Evolutionary conservation across 2,797 vertebrate species (phyloP).

Genomic region (Sparidentex hasta): DNA sequence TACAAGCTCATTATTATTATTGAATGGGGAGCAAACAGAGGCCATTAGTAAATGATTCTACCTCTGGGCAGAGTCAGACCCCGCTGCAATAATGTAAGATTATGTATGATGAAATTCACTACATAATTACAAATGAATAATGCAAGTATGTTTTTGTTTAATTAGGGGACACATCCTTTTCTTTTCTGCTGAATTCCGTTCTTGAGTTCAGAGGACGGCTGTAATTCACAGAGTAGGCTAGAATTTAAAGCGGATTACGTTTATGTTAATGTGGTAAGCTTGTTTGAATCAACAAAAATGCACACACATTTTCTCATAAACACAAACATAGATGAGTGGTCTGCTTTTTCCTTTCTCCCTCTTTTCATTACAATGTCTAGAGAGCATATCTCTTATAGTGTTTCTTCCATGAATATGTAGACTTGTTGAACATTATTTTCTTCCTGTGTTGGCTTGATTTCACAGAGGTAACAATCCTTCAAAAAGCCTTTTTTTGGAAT

Average conservation of each 20-base stretch:
- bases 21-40: conserved; percentile 48
- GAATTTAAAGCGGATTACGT: conserved; percentile 47
- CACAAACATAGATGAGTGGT: conserved; percentile 14
- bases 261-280: conserved; percentile 29
- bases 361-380: neutral
- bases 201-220: conserved; percentile 5
- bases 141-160: conserved; percentile 20
- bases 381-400: neutral
- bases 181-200: conserved; percentile 39
- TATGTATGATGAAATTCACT: conserved; percentile 24
- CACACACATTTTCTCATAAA: neutral
- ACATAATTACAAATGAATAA: conserved; percentile 48
- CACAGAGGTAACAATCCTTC: conserved; percentile 19
- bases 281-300: neutral
- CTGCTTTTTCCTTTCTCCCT: neutral
- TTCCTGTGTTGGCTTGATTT: conserved; percentile 26
- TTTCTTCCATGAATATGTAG: conserved; percentile 18
- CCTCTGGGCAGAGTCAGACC: conserved; percentile 23
- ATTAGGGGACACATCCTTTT: conserved; percentile 16
- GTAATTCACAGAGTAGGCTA: conserved; percentile 27
- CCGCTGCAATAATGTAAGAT: conserved; percentile 24
- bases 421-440: conserved; percentile 29
- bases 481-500: conserved; percentile 10
- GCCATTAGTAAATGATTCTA: conserved; percentile 54
- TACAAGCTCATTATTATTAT: conserved; percentile 63